phyloP scores from a whole-genome alignment of 2,888 invertebrate genomes.

The Tenthredo livida region DNA sequence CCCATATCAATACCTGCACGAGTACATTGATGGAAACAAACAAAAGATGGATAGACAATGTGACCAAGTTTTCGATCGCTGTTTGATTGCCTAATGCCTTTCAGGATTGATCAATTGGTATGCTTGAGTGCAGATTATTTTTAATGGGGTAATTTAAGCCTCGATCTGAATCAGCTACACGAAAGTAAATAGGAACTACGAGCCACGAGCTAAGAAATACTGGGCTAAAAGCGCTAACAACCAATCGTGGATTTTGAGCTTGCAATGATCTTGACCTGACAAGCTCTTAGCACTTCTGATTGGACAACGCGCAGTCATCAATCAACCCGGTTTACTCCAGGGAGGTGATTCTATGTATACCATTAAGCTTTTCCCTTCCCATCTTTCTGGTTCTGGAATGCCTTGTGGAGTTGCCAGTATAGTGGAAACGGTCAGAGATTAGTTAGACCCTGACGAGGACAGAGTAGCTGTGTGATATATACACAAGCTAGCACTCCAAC shows the following conservation, averaged over 20 bases:
- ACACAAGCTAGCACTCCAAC: background rate
- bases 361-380: constrained; percentile 18
- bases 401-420: background rate
- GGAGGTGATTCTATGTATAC: constrained; percentile 17
- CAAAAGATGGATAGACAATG: background rate
- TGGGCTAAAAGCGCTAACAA: background rate
- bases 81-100: background rate
- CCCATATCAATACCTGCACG: background rate
- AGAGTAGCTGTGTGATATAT: constrained; percentile 20
- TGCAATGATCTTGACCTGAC: constrained; percentile 16
- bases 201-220: background rate
- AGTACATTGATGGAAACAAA: background rate
- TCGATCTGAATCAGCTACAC: background rate
- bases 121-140: background rate
- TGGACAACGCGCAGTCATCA: constrained; percentile 28
- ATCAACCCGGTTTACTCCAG: constrained; percentile 38
- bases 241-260: constrained; percentile 20
- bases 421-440: constrained; percentile 32
- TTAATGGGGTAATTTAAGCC: background rate
- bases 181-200: background rate
- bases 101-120: background rate
- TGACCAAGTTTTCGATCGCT: background rate
- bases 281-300: constrained; percentile 25
- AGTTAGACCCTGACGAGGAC: constrained; percentile 36
- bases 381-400: constrained; percentile 19